Evolutionary conservation across 1,140 invertebrate genomes (phyloP).

Genomic region (Cotesia glomerata): DNA sequence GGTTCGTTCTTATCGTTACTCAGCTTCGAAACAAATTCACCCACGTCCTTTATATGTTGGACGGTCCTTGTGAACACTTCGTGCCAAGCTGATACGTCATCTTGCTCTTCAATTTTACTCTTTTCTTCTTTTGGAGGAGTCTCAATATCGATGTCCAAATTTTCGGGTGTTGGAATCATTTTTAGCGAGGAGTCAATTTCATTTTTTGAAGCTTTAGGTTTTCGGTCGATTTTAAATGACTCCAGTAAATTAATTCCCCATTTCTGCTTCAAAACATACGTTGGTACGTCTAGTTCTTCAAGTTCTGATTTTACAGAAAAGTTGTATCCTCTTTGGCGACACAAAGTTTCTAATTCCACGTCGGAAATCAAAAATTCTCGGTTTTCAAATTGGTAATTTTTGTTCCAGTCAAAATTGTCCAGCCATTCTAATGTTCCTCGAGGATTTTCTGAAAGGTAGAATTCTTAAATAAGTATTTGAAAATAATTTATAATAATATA

Average conservation of each 20-base stretch:
- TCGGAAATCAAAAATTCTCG: too few species aligned
- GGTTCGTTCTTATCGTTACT: not conserved
- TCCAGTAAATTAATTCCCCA: slow-evolving; percentile 36
- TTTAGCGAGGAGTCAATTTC: not conserved
- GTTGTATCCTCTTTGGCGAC: slow-evolving; percentile 40
- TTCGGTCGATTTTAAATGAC: not conserved
- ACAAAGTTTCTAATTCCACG: too few species aligned
- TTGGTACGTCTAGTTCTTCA: slow-evolving; percentile 25
- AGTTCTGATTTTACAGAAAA: slow-evolving; percentile 26
- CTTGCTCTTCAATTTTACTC: not conserved
- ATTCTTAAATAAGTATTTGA: too few species aligned
- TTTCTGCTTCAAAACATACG: slow-evolving; percentile 28
- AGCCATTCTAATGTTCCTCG: too few species aligned
- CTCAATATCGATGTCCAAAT: not conserved
- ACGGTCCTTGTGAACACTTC: slow-evolving; percentile 34
- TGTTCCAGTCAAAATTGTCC: too few species aligned
- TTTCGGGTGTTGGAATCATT: not conserved
- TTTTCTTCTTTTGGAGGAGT: not conserved
- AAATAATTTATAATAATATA: too few species aligned
- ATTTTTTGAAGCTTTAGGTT: not conserved
- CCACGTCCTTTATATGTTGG: not conserved
- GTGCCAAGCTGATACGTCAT: slow-evolving; percentile 42
- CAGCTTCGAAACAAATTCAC: not conserved
- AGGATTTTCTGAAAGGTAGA: too few species aligned
- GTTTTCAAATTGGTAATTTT: too few species aligned